phyloP scores from a whole-genome alignment of 2,113 vertebrate species.

The Nothobranchius furzeri region DNA sequence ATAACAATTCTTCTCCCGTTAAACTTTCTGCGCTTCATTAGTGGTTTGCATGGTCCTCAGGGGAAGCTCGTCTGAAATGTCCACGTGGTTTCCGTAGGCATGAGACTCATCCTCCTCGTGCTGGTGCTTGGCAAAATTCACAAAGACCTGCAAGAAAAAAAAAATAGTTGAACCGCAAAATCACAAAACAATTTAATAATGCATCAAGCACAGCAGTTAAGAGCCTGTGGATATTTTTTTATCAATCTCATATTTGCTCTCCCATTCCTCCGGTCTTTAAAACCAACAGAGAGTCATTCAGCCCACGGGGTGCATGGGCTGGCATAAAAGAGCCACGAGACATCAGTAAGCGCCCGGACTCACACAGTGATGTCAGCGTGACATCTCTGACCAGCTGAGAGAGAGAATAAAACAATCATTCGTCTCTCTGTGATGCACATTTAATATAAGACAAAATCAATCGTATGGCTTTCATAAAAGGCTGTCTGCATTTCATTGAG shows the following conservation, averaged over 20 bases:
- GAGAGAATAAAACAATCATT: slow-evolving; percentile 61
- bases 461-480: slow-evolving; percentile 55
- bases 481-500: slow-evolving; percentile 57
- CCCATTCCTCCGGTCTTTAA: slow-evolving; percentile 10
- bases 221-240: slow-evolving; percentile 21
- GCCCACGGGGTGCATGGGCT: slow-evolving; percentile 49
- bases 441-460: slow-evolving; percentile 63
- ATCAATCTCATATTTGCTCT: slow-evolving; percentile 1
- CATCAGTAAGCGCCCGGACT: slow-evolving; percentile 45
- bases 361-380: slow-evolving; percentile 59
- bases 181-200: slow-evolving; percentile 11
- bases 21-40: slow-evolving; percentile 8
- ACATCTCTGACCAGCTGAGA: slow-evolving; percentile 65
- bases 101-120: slow-evolving; percentile 40
- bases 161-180: slow-evolving; percentile 13
- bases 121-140: slow-evolving; percentile 75
- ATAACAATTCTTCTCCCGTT: not conserved
- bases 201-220: slow-evolving; percentile 1
- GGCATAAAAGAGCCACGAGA: slow-evolving; percentile 41
- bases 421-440: slow-evolving; percentile 57
- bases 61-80: slow-evolving; percentile 63
- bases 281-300: slow-evolving; percentile 36
- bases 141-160: slow-evolving; percentile 71
- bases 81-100: slow-evolving; percentile 55
- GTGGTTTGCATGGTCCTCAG: slow-evolving; percentile 9